Evolutionary conservation across 2,888 invertebrate species (phyloP).

Genomic region (Folsomia manolachei): DNA sequence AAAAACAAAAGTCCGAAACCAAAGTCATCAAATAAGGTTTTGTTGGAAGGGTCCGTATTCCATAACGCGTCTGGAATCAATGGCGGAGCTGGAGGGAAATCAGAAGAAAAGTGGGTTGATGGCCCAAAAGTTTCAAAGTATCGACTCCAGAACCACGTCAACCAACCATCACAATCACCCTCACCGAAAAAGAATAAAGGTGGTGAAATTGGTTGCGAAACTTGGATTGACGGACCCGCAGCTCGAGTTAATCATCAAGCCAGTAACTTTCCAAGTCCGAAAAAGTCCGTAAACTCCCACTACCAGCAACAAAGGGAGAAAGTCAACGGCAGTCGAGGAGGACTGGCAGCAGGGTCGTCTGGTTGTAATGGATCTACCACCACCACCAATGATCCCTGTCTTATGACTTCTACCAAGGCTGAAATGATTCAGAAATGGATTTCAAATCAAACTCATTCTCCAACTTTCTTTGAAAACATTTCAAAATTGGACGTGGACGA

Average conservation of each 20-base stretch:
- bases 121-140: constrained; percentile 71
- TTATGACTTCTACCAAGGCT: constrained; percentile 46
- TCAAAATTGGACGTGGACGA: constrained; percentile 24
- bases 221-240: constrained; percentile 81
- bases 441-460: constrained; percentile 46
- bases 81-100: constrained; percentile 56
- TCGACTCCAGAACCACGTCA: constrained; percentile 36
- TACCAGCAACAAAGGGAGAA: constrained; percentile 23
- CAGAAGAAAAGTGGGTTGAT: constrained; percentile 93
- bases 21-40: constrained; percentile 38
- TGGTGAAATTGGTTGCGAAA: constrained; percentile 35
- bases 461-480: constrained; percentile 39
- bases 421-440: constrained; percentile 51
- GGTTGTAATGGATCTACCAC: constrained; percentile 35
- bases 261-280: constrained; percentile 49
- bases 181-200: constrained; percentile 6
- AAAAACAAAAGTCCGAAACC: constrained; percentile 50
- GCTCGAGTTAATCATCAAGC: constrained; percentile 55
- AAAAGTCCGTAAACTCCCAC: constrained; percentile 31
- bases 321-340: constrained; percentile 14
- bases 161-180: neutral
- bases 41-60: constrained; percentile 25
- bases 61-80: constrained; percentile 16
- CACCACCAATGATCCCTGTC: constrained; percentile 55
- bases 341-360: neutral